Conservation (phyloP, 2,113 vertebrate species). For the Pholis gunnellus region DNA sequence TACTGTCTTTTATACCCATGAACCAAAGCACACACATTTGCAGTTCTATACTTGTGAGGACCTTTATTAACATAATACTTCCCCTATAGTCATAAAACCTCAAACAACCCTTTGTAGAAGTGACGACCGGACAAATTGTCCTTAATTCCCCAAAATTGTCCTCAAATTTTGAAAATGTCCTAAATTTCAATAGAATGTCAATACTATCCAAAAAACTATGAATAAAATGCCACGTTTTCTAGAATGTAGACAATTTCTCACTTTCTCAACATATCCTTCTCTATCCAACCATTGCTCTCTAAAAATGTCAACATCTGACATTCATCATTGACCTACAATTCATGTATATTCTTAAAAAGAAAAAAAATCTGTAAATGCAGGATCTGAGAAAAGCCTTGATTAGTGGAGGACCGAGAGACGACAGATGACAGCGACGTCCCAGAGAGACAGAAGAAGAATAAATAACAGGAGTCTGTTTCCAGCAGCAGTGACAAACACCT, state of each 20-base stretch:
- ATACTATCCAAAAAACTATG: too few relatives aligned
- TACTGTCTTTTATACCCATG: not conserved
- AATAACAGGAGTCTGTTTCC: conserved; percentile 75
- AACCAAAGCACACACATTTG: not conserved
- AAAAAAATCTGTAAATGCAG: not conserved
- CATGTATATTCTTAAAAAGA: not conserved
- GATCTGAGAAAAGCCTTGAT: not conserved
- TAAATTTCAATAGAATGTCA: not conserved
- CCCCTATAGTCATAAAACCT: not conserved
- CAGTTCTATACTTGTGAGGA: not conserved
- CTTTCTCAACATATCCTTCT: not conserved
- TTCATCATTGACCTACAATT: not conserved
- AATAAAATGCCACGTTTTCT: not conserved
- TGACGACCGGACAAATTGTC: not conserved
- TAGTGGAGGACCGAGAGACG: not conserved
- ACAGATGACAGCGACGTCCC: conserved; percentile 1
- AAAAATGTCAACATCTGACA: not conserved
- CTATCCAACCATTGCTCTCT: not conserved
- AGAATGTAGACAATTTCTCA: not conserved
- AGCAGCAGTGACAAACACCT: conserved; percentile 71
- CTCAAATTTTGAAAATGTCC: not conserved
- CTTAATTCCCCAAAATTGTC: not conserved
- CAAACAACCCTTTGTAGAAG: not conserved
- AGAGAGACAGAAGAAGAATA: conserved; percentile 48
- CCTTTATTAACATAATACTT: not conserved